These are phyloP conservation scores for Philopedon plagiatum DNA, from an alignment of 2,888 invertebrate genomes.

Conservation along the genomic window DNA sequence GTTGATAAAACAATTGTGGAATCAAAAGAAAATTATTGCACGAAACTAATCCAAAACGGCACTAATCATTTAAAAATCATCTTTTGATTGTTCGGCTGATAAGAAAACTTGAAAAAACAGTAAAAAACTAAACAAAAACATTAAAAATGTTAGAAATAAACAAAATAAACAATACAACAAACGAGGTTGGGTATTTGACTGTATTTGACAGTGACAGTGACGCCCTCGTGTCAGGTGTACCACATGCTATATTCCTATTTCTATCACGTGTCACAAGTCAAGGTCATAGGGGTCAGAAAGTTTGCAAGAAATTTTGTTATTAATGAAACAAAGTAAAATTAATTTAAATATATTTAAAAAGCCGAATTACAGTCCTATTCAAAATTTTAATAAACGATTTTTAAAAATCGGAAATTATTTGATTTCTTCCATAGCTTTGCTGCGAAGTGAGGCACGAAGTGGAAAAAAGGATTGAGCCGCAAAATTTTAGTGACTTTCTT, in stretches of 20 bases:
- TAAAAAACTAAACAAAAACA: not conserved
- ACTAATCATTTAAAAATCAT: not conserved
- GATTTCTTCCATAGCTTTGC: not conserved
- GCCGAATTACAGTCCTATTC: not conserved
- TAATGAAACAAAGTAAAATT: too few species aligned
- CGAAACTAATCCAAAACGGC: not conserved
- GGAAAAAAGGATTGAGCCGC: not conserved
- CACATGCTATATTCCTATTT: too few species aligned
- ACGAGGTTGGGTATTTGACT: not conserved
- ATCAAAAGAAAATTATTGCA: not conserved
- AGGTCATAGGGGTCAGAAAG: not conserved
- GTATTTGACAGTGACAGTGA: conserved; percentile 6
- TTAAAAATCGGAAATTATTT: too few species aligned
- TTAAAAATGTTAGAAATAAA: not conserved
- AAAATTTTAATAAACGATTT: not conserved
- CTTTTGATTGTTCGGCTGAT: not conserved
- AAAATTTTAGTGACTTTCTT: not conserved
- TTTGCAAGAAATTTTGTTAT: too few species aligned
- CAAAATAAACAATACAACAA: conserved; percentile 17
- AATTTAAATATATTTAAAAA: not conserved
- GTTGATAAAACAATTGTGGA: not conserved
- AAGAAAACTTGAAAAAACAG: not conserved
- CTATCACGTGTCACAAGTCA: not conserved
- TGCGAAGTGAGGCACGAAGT: not conserved
- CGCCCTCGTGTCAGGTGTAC: not conserved